A percentile compares a stretch with the other conserved stretches of the same genome.
Evolutionary conservation across 1,140 invertebrate genomes (phyloP).

Genomic region (Lepidurus apus): DNA sequence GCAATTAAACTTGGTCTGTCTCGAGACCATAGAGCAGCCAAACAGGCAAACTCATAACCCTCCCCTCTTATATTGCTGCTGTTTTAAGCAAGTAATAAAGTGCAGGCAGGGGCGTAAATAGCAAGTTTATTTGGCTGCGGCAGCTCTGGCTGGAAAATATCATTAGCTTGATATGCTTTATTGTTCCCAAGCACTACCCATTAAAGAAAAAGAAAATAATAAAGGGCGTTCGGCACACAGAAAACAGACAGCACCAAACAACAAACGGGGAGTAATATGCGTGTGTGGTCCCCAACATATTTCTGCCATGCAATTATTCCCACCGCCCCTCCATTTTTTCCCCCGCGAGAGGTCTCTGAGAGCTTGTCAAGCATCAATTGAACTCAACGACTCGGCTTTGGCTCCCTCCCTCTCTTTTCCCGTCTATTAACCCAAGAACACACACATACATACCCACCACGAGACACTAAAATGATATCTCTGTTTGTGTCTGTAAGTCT

Average conservation of each 20-base stretch:
- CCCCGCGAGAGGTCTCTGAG: not conserved
- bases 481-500: not conserved
- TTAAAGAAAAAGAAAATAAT: not conserved
- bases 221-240: not conserved
- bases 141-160: not conserved
- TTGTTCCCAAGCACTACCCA: not conserved
- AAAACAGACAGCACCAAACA: not conserved
- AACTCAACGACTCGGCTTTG: too few species aligned
- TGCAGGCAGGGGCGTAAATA: not conserved
- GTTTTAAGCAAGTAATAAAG: not conserved
- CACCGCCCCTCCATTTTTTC: not conserved
- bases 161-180: conserved; percentile 17
- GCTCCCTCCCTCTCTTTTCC: too few species aligned
- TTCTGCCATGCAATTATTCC: not conserved
- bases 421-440: conserved; percentile 12
- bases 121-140: not conserved
- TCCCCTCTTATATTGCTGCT: not conserved
- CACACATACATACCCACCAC: not conserved
- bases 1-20: not conserved
- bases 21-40: not conserved
- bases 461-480: not conserved
- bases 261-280: not conserved
- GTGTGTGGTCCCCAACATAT: not conserved
- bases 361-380: not conserved
- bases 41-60: not conserved